phyloP scores from a whole-genome alignment of 2,797 vertebrate species.

The Megaceryle alcyon region DNA sequence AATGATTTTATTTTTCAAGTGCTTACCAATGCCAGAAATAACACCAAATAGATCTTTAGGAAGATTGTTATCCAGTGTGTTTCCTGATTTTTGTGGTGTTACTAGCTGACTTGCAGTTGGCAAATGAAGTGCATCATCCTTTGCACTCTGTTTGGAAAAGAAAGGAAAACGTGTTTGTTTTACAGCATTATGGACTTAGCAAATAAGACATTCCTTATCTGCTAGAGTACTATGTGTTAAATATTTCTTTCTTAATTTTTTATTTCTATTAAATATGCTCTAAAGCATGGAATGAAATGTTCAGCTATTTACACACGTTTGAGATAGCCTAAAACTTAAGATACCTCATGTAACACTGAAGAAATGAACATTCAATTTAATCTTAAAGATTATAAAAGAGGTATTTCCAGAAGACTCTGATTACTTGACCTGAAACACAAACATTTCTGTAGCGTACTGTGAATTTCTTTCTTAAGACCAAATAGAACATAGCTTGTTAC shows the following conservation, averaged over 20 bases:
- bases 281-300: neutral
- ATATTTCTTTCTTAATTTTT: neutral
- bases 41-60: slow-evolving; percentile 95
- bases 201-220: neutral
- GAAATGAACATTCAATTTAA: neutral
- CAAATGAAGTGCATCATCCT: slow-evolving; percentile 84
- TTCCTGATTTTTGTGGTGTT: slow-evolving; percentile 88
- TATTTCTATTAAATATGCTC: neutral
- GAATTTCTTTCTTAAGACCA: neutral
- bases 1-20: neutral
- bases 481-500: neutral
- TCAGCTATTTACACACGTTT: neutral
- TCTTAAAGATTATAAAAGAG: neutral
- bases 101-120: slow-evolving; percentile 79
- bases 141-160: slow-evolving; percentile 79
- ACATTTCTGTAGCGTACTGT: neutral
- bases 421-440: neutral
- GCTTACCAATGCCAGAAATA: slow-evolving; percentile 93
- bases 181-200: neutral
- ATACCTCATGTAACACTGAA: neutral
- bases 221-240: neutral
- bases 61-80: slow-evolving; percentile 87
- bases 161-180: neutral
- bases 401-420: neutral
- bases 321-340: neutral